phyloP scores from a whole-genome alignment of 2,113 vertebrate genomes.

The Sorex fumeus region DNA sequence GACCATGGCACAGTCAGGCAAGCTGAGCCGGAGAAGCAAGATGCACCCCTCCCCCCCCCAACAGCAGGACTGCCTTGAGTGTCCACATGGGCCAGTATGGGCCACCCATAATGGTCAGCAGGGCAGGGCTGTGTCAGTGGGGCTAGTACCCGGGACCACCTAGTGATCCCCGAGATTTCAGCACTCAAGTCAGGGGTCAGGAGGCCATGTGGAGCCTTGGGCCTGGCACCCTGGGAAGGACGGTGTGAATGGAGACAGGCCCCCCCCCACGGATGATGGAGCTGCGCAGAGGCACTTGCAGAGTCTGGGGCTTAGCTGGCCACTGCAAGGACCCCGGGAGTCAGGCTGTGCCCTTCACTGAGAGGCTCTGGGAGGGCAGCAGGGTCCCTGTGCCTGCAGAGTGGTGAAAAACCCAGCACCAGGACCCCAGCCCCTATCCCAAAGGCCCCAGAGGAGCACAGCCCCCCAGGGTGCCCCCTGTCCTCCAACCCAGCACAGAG shows the following conservation, averaged over 20 bases:
- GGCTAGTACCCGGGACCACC: neutral
- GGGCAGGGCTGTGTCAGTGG: neutral
- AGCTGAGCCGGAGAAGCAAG: neutral
- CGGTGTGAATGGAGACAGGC: neutral
- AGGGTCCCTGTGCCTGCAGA: neutral
- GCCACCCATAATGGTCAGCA: neutral
- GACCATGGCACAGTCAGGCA: neutral
- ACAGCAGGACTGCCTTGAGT: too few relatives aligned
- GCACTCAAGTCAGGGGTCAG: neutral
- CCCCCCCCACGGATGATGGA: neutral
- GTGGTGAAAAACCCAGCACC: neutral
- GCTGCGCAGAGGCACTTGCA: neutral
- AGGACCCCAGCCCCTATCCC: neutral
- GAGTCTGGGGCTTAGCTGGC: neutral
- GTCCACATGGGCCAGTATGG: too few relatives aligned
- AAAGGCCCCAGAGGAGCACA: neutral
- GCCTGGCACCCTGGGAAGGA: slow-evolving; percentile 5
- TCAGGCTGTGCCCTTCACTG: neutral
- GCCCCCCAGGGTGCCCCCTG: neutral
- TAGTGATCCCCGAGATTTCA: neutral
- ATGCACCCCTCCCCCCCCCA: too few relatives aligned
- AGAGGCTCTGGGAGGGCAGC: too few relatives aligned
- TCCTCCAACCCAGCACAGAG: neutral
- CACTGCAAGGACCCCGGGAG: neutral
- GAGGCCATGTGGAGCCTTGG: neutral